These are phyloP conservation scores for Lydus trimaculatus DNA, from an alignment of 2,888 invertebrate species.

Conservation along the genomic window DNA sequence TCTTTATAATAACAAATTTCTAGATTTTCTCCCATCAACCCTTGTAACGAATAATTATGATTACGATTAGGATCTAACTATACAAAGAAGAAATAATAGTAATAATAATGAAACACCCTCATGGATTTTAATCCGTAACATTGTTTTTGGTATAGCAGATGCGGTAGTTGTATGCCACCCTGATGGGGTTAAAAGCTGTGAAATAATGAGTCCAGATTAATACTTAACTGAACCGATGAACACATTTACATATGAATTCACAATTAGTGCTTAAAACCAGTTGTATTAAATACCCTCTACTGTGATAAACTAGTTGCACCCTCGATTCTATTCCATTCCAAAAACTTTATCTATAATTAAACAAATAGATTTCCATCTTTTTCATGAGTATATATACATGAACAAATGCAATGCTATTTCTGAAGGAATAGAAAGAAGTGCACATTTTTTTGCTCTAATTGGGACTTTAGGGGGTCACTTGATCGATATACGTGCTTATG, in stretches of 20 bases:
- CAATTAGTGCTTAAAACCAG: slow-evolving; percentile 58
- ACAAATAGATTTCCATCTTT: slow-evolving; percentile 8
- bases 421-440: background rate
- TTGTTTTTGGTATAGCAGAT: slow-evolving; percentile 52
- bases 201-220: slow-evolving; percentile 61
- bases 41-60: background rate
- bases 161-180: slow-evolving; percentile 46
- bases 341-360: slow-evolving; percentile 9
- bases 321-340: background rate
- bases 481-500: slow-evolving; percentile 37
- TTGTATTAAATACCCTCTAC: slow-evolving; percentile 41
- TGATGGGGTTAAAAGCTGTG: slow-evolving; percentile 58
- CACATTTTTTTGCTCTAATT: background rate
- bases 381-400: background rate
- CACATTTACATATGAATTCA: slow-evolving; percentile 62
- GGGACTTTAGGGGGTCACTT: slow-evolving; percentile 25
- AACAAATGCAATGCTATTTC: background rate
- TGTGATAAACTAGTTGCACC: slow-evolving; percentile 7
- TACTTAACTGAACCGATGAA: slow-evolving; percentile 58
- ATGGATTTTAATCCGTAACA: slow-evolving; percentile 46
- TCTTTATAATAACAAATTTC: background rate
- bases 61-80: background rate
- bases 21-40: background rate
- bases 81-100: background rate
- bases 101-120: slow-evolving; percentile 37